Conservation (phyloP, 2,797 vertebrate genomes). For the Euthynnus affinis region DNA sequence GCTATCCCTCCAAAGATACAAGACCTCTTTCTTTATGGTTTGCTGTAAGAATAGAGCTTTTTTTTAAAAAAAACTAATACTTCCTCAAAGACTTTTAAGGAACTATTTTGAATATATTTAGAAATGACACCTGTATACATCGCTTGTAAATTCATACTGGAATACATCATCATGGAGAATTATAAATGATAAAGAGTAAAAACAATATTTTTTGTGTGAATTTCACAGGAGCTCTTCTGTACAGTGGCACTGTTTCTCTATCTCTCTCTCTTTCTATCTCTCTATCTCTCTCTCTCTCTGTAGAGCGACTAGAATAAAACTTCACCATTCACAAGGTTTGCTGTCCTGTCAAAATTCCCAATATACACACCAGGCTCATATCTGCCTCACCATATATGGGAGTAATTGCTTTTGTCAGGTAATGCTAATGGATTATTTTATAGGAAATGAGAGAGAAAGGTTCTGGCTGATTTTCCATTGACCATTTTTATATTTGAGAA, state of each 20-base stretch:
- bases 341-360: constrained; percentile 79
- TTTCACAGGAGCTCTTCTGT: constrained; percentile 88
- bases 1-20: constrained; percentile 89
- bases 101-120: constrained; percentile 91
- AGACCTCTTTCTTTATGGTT: constrained; percentile 84
- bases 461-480: constrained; percentile 7
- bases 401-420: constrained; percentile 21
- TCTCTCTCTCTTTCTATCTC: constrained; percentile 62
- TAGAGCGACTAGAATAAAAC: constrained; percentile 87
- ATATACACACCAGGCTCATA: constrained; percentile 29
- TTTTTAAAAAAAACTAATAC: constrained; percentile 72
- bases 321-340: constrained; percentile 86
- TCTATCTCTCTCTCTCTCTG: constrained; percentile 74
- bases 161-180: constrained; percentile 86
- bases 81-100: constrained; percentile 87
- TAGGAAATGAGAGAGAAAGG: constrained; percentile 38
- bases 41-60: constrained; percentile 88
- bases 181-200: constrained; percentile 87
- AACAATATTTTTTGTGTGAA: constrained; percentile 89
- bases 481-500: constrained; percentile 22
- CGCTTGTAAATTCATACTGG: constrained; percentile 89
- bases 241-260: constrained; percentile 85
- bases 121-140: constrained; percentile 88
- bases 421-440: constrained; percentile 18
- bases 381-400: constrained; percentile 28